Evolutionary conservation across 2,888 invertebrate genomes (phyloP), one percentile per base, ranked within the genome.

Genomic region (Rhaphigaster nebulosa): DNA sequence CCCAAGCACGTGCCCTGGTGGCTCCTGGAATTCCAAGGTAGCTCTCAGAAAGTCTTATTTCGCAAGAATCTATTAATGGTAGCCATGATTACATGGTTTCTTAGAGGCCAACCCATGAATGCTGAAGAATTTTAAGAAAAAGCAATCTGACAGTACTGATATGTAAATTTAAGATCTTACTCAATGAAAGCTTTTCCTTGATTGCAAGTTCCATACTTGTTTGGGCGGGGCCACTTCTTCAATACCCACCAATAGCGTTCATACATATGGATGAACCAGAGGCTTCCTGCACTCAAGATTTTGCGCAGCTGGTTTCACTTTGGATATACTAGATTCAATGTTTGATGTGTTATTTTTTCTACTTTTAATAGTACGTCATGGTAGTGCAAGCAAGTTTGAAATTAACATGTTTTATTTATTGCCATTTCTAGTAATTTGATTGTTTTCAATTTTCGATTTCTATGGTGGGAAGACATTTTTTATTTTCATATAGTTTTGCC

Each of bases 11-110:
- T 84, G 41, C 45, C 41, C 1, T 6, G 12, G 45, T n/a, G 45
- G n/a, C 84, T 84, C 84, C 70, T 45, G 84, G 84, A 84, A 84
- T 84, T 18, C 45, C 84, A 84, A 84, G 84, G 84, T n/a, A n/a
- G 45, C 84, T 45, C 84, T 45, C 26, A 50, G 84, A 84, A 84
- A 84, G 84, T 84, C 18, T n/a, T n/a, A 41, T 84, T 84, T 84
- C 84, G 84, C 41, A 84, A 84, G 84, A 76, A 70, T 23, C 70
- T 76, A 76, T 76, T 76, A 76, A 76, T 76, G 70, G 70, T 76
- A 3, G 70, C 34, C 38, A 23, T 18, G 12, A 76, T 76, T 76
- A 76, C 38, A 29, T 18, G 29, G 20, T 4, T 65, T 65, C 70
- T 76, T 20, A 76, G 34, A 23, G 38, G 70, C 34, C 70, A 2